Evolutionary conservation across 2,113 vertebrate genomes (phyloP).

Genomic region (Gadus macrocephalus): DNA sequence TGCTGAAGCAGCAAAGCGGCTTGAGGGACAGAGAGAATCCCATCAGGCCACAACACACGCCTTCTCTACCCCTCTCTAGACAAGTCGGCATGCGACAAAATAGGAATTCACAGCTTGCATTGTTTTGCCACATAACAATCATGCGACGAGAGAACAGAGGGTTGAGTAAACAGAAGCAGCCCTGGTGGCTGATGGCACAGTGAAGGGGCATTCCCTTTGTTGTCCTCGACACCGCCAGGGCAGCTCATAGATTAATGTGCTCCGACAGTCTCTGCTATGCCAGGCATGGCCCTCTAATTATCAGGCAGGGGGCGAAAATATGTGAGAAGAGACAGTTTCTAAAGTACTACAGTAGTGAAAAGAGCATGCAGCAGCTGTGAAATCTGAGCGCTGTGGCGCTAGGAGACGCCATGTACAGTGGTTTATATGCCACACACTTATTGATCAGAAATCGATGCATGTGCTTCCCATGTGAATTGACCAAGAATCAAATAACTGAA

Average conservation of each 20-base stretch:
- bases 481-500: neutral
- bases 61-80: conserved; percentile 7
- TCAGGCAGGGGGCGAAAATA: conserved; percentile 40
- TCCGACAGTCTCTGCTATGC: conserved; percentile 50
- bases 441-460: neutral
- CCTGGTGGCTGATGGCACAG: neutral
- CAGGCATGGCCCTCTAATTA: conserved; percentile 46
- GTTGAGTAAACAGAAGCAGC: conserved; percentile 49
- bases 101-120: conserved; percentile 44
- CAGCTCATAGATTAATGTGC: conserved; percentile 48
- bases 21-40: neutral
- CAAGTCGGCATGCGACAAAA: conserved; percentile 48
- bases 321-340: conserved; percentile 30
- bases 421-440: neutral
- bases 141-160: conserved; percentile 49
- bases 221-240: conserved; percentile 42
- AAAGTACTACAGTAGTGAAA: conserved; percentile 22
- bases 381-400: conserved; percentile 11
- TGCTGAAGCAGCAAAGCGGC: neutral
- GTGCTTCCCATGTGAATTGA: neutral
- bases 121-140: conserved; percentile 40
- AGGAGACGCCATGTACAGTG: conserved; percentile 4
- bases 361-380: conserved; percentile 28
- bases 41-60: conserved; percentile 32
- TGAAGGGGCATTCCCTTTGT: conserved; percentile 50